phyloP scores from a whole-genome alignment of 1,140 invertebrate genomes.

The Neodiprion virginianus region DNA sequence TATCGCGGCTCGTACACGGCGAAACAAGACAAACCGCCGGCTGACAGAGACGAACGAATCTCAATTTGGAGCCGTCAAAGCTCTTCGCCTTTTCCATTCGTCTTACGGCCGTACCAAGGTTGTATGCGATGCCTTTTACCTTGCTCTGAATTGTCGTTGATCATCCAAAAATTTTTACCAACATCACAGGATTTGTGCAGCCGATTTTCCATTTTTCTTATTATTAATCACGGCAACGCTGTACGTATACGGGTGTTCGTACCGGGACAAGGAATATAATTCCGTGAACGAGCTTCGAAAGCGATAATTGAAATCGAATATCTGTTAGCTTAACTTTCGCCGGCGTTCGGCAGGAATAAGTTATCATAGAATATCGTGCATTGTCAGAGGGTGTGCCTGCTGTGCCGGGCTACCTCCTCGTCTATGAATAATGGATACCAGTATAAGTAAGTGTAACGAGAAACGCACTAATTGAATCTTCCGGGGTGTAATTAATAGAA shows the following conservation, averaged over 20 bases:
- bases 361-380: constrained; percentile 41
- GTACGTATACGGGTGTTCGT: too few species aligned
- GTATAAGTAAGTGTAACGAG: constrained; percentile 59
- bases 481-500: constrained; percentile 59
- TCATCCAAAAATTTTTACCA: too few species aligned
- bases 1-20: neutral
- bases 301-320: neutral
- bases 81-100: neutral
- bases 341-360: neutral
- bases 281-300: neutral
- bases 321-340: constrained; percentile 2
- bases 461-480: constrained; percentile 61
- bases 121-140: too few species aligned
- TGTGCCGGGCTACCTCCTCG: constrained; percentile 36
- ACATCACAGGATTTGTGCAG: too few species aligned
- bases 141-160: too few species aligned
- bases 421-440: constrained; percentile 57
- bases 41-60: neutral
- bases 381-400: constrained; percentile 38
- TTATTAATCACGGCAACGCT: too few species aligned
- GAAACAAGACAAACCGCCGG: neutral
- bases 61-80: neutral
- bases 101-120: neutral
- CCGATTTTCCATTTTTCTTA: too few species aligned
- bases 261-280: too few species aligned